phyloP scores from a whole-genome alignment of 2,797 vertebrate genomes.

The Oreortyx pictus region DNA sequence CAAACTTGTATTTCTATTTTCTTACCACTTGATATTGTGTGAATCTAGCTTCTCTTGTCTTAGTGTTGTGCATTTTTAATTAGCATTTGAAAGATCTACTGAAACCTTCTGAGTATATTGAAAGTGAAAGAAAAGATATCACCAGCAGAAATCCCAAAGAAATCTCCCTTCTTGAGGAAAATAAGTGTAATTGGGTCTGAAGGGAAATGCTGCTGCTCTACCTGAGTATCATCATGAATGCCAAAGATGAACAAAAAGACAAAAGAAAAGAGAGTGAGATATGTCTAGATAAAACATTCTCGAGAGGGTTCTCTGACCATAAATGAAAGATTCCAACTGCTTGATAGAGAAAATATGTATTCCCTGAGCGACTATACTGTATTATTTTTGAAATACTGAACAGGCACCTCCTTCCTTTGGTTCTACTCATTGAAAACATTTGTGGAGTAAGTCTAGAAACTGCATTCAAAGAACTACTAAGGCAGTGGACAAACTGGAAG shows the following conservation, averaged over 20 bases:
- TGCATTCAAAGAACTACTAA: neutral
- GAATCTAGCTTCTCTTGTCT: neutral
- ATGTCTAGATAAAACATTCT: neutral
- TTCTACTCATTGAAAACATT: neutral
- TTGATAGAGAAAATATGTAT: slow-evolving; percentile 2
- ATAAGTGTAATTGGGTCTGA: slow-evolving; percentile 7
- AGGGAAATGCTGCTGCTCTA: neutral
- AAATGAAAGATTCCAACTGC: slow-evolving; percentile 2
- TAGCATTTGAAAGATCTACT: neutral
- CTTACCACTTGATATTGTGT: neutral
- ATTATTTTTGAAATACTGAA: neutral
- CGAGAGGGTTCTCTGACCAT: neutral
- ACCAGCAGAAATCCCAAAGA: slow-evolving; percentile 10
- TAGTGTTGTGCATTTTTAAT: neutral
- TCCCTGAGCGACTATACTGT: neutral
- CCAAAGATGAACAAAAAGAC: slow-evolving; percentile 6
- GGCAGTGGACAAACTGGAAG: neutral
- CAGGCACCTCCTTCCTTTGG: neutral
- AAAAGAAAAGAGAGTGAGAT: neutral
- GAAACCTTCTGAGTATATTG: neutral
- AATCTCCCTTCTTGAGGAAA: neutral
- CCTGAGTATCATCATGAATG: neutral
- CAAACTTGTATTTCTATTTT: neutral
- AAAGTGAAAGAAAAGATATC: neutral
- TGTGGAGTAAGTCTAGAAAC: neutral